Evolutionary conservation across 2,888 invertebrate species (phyloP), one percentile per base, ranked within the genome.

Genomic region (Dicranocentrus wangi): DNA sequence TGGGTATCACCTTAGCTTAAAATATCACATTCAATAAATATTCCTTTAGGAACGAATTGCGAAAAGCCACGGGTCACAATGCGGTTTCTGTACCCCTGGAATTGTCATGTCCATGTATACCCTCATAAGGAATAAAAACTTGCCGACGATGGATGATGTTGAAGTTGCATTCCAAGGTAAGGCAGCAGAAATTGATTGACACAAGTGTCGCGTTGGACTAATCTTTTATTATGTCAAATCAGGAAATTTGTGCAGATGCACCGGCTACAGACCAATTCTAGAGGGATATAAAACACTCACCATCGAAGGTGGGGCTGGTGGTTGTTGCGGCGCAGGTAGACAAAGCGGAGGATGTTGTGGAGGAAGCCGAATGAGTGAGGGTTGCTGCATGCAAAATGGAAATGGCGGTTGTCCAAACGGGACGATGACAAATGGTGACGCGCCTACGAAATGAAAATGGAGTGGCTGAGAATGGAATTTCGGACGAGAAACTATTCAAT

Each of bases 41-140:
- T n/a, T n/a, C n/a, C n/a, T n/a, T n/a, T n/a, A n/a, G n/a, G n/a
- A n/a, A n/a, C n/a, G n/a, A n/a, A n/a, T n/a, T n/a, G n/a, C n/a
- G n/a, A n/a, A n/a, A n/a, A n/a, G n/a, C n/a, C n/a, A n/a, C n/a
- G n/a, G n/a, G n/a, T n/a, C n/a, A n/a, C n/a, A n/a, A n/a, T n/a
- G n/a, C n/a, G n/a, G n/a, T n/a, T n/a, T n/a, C n/a, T n/a, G n/a
- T n/a, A n/a, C n/a, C n/a, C n/a, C n/a, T n/a, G n/a, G n/a, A n/a
- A n/a, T 98, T 83, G 95, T 98, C 0, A 98, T 98, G 98, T 97
- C 97, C 0, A 96, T 98, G 96, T 98, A 97, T 87, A 91, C 96
- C 0, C 90, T 98, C 53, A 89, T 98, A 0, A 90, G 97, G 87
- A 94, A 91, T 86, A 92, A 92, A 47, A 90, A 92, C 0, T 91